phyloP scores from a whole-genome alignment of 2,888 invertebrate species.

The Pseudeuparius sepicola region DNA sequence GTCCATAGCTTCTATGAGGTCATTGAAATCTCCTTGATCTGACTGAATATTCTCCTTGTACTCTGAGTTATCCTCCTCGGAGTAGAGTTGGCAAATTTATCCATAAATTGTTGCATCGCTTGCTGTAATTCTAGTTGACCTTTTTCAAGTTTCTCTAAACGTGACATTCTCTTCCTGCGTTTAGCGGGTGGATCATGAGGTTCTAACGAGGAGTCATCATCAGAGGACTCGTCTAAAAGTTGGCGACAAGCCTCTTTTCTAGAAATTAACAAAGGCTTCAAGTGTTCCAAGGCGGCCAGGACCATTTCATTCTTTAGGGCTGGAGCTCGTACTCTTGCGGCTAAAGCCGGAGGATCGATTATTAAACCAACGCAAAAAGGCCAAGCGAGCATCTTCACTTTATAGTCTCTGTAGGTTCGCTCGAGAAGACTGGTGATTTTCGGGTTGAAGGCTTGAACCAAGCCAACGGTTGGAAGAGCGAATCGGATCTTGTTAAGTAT shows the following conservation, averaged over 20 bases:
- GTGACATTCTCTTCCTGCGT: too few relatives aligned
- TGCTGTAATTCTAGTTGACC: too few relatives aligned
- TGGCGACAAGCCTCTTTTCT: conserved; percentile 8
- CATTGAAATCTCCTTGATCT: too few relatives aligned
- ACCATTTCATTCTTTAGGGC: conserved; percentile 20
- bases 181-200: too few relatives aligned
- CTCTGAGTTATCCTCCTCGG: too few relatives aligned
- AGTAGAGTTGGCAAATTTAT: too few relatives aligned
- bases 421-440: conserved; percentile 18
- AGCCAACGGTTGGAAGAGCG: conserved; percentile 23
- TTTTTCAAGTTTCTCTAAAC: too few relatives aligned
- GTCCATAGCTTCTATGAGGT: too few relatives aligned
- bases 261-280: conserved; percentile 10
- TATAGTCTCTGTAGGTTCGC: conserved; percentile 21
- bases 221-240: background rate
- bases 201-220: too few relatives aligned
- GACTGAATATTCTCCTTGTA: too few relatives aligned
- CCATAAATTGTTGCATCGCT: too few relatives aligned
- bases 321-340: conserved; percentile 22
- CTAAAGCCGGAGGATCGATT: conserved; percentile 19
- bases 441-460: conserved; percentile 23
- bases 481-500: conserved; percentile 25
- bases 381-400: conserved; percentile 24
- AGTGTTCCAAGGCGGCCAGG: too few relatives aligned
- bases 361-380: conserved; percentile 23